Conservation (phyloP, 2,888 invertebrate species). For the Scrobipalpa costella region DNA sequence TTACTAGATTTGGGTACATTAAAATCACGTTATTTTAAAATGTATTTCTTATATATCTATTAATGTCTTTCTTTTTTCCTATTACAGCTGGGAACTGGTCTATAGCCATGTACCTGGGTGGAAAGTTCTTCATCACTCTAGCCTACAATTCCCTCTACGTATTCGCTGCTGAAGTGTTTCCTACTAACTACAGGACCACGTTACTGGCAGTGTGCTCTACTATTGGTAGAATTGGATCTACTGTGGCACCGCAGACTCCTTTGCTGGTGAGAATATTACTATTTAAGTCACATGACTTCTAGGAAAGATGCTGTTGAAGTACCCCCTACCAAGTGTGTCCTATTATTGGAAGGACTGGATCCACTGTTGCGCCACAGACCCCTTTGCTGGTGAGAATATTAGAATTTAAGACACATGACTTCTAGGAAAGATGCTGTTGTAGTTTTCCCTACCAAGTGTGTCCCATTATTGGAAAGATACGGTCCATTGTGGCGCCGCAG, state of each 20-base stretch:
- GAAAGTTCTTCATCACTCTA: constrained; percentile 85
- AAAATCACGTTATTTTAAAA: too few relatives aligned
- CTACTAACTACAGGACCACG: constrained; percentile 84
- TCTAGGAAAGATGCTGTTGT: constrained; percentile 23
- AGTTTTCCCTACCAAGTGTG: constrained; percentile 50
- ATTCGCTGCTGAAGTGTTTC: constrained; percentile 85
- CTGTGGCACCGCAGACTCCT: constrained; percentile 85
- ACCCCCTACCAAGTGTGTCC: constrained; percentile 70
- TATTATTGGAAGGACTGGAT: constrained; percentile 85
- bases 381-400: constrained; percentile 82
- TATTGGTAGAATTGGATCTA: constrained; percentile 84
- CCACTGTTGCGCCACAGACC: constrained; percentile 84
- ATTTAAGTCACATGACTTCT: too few relatives aligned
- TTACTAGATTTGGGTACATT: too few relatives aligned
- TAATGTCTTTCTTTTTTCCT: constrained; percentile 17
- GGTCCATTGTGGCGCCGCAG: constrained; percentile 84
- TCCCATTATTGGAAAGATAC: constrained; percentile 84
- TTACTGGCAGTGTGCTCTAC: constrained; percentile 85
- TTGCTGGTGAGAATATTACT: constrained; percentile 81
- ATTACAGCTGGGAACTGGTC: constrained; percentile 76
- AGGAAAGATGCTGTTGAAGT: constrained; percentile 21
- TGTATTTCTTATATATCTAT: neutral
- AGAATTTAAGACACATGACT: too few relatives aligned
- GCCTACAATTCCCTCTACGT: constrained; percentile 85
- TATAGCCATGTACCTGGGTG: constrained; percentile 81